Base-by-base conservation (phyloP, 2,888 invertebrate genomes). In the Micoletzkya japonica region DNA sequence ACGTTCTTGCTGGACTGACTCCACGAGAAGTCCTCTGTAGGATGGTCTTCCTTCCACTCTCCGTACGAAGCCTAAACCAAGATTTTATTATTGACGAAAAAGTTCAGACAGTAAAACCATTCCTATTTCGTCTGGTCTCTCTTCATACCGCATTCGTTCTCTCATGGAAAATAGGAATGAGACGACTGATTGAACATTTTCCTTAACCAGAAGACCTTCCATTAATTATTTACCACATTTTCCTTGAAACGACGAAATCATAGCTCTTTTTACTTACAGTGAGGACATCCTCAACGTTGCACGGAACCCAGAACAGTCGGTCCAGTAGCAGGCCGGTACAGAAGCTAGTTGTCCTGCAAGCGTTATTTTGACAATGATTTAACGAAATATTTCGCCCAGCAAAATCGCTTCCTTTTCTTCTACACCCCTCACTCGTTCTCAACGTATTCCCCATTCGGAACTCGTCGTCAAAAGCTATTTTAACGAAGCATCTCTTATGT, bases 41-140 rank as follows among this genome's bases (percentile, higher is more conserved):
- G 59, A 37, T 59, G 59, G 28, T 59, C 59, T 7, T 26, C 24
- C 0, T 2, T 1, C 59, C 59, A 59, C 4, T 30, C 26, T 2
- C 59, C 59, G 59, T 59, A 59, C 1, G 59, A 2, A 4, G 59
- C 59, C 59, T 59, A 26, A 10, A 37, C n/a, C n/a, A n/a, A n/a
- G n/a, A n/a, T n/a, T n/a, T n/a, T n/a, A n/a, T n/a, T n/a, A n/a
- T n/a, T n/a, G n/a, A n/a, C 20, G 58, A 3, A 26, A 26, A 2
- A 52, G 10, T 1, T 26, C 7, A 28, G 30, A 14, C 32, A 26
- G 2, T 6, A 28, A 2, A 17, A 7, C n/a, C 26, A n/a, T 26
- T 24, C 26, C n/a, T 26, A 28, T 2, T 28, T 54, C n/a, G 4
- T 26, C 30, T 26, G 3, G 26, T 26, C 26, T 4, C 26, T 17